phyloP scores from a whole-genome alignment of 2,797 vertebrate genomes.

The Rallus crepitans region DNA sequence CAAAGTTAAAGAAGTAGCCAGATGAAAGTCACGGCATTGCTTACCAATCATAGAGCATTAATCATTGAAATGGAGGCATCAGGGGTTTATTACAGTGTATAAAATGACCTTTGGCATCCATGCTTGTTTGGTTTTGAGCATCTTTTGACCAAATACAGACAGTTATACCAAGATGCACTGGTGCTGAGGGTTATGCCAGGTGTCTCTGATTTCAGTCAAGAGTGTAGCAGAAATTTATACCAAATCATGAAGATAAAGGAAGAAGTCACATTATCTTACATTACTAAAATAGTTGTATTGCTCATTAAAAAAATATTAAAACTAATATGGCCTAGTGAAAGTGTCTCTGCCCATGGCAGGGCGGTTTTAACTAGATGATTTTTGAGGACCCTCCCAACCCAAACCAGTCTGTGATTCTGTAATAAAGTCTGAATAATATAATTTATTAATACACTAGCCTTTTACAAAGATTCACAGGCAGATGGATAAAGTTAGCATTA shows the following conservation, averaged over 20 bases:
- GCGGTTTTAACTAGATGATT: no score
- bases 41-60: background rate
- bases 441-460: background rate
- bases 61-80: background rate
- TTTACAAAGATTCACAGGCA: conserved; percentile 11
- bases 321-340: background rate
- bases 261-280: conserved; percentile 15
- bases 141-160: conserved; percentile 48
- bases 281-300: conserved; percentile 6
- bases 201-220: conserved; percentile 33
- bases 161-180: background rate
- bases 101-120: conserved; percentile 35
- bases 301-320: background rate
- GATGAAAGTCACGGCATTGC: background rate
- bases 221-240: background rate
- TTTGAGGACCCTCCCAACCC: no score
- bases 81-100: background rate
- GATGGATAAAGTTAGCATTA: conserved; percentile 24
- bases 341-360: no score
- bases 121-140: conserved; percentile 18
- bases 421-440: background rate
- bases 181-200: background rate
- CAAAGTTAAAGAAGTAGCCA: conserved; percentile 19
- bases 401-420: no score
- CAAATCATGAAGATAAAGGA: background rate